Evolutionary conservation across 2,797 vertebrate genomes (phyloP), one percentile per base, ranked within the genome.

Genomic region (Cyprinodon diabolis): DNA sequence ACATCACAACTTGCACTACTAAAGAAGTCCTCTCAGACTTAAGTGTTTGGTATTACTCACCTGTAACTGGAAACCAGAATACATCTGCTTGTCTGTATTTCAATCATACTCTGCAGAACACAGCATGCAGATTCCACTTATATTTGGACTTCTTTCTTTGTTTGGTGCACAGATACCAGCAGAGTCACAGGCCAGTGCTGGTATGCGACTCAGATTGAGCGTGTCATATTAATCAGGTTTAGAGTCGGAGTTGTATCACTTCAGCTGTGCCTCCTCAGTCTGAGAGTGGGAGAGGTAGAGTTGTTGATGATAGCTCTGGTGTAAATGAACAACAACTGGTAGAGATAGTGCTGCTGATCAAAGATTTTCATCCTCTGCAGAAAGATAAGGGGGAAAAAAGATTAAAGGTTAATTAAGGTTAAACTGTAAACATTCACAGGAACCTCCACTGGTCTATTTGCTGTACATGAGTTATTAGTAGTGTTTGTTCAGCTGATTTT

Each of bases 291-390:
- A 56, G 68, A 11, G 45, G 58, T 49, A n/a, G 11, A 25, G 56
- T 49, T 45, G 79, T 76, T 69, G 55, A 69, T 69, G 73, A 84
- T 81, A 78, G 80, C 75, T 82, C 30, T 54, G 68, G 72, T 83
- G 71, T 68, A 83, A 87, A 91, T 89, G 80, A 83, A 67, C 65
- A 89, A 79, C 87, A 87, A 82, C 86, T 84, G 88, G 83, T 76
- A 75, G 80, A 87, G 79, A 78, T 74, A 70, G 49, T 76, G 83
- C 71, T 55, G 70, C 85, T 82, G 70, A 87, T 84, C 67, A 40
- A 62, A 69, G 66, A 74, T 68, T 82, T 84, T 80, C 77, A 68
- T 84, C 75, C 55, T 74, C 51, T 76, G 40, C 51, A 70, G 40
- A 83, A 67, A 81, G 71, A 88, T 83, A 84, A 80, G 71, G 72